A percentile compares a stretch with the other conserved stretches of the same genome.
phyloP scores from a whole-genome alignment of 2,797 vertebrate genomes.

The Anomalospiza imberbis region DNA sequence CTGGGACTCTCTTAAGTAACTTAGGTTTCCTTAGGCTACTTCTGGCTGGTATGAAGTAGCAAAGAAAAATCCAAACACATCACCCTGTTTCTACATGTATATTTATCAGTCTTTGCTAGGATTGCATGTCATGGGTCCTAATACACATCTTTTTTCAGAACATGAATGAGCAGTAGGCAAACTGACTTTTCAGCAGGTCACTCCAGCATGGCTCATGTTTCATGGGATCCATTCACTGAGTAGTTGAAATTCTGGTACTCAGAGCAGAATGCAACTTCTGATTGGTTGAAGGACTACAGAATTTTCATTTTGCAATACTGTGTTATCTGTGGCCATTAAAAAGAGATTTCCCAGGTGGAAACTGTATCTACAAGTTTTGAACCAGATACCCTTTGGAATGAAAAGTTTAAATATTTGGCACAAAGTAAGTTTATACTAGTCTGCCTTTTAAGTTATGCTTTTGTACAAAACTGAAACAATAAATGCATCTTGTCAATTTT shows the following conservation, averaged over 20 bases:
- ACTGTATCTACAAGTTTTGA: conserved; percentile 48
- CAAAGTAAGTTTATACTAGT: conserved; percentile 57
- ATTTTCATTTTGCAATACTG: conserved; percentile 26
- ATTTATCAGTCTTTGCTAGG: conserved; percentile 21
- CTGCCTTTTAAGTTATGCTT: conserved; percentile 62
- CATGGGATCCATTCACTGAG: not conserved
- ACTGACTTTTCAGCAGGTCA: conserved; percentile 8
- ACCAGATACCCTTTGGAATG: conserved; percentile 43
- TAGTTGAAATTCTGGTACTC: conserved; percentile 14
- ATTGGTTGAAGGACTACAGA: conserved; percentile 24
- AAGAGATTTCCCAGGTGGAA: conserved; percentile 53
- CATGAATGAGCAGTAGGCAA: conserved; percentile 5
- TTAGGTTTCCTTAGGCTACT: conserved; percentile 6
- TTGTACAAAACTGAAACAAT: conserved; percentile 61
- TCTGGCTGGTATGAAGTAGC: not conserved
- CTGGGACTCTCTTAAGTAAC: conserved; percentile 6
- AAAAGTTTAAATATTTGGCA: conserved; percentile 58
- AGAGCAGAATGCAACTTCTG: not conserved
- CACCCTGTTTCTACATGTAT: not conserved
- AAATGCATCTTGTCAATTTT: conserved; percentile 62
- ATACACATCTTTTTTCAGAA: conserved; percentile 11
- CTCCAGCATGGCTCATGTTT: conserved; percentile 40
- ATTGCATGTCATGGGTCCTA: conserved; percentile 16
- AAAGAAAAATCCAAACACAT: not conserved
- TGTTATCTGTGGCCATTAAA: conserved; percentile 35